These are phyloP conservation scores for Epinephelus coioides DNA, from an alignment of 2,797 vertebrate species.

Conservation along the genomic window DNA sequence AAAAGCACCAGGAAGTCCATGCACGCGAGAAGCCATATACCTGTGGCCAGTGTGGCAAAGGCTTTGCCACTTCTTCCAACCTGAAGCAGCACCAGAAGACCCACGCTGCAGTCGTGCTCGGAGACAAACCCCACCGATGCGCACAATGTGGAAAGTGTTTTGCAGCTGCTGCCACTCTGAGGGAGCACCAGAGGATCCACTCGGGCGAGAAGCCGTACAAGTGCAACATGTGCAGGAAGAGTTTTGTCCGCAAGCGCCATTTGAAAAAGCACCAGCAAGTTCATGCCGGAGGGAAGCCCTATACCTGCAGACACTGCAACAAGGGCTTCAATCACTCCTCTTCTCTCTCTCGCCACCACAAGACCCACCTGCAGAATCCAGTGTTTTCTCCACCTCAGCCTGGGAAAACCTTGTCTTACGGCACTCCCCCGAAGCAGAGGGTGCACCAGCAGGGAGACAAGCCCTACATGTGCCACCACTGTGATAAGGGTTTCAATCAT, in stretches of 20 bases:
- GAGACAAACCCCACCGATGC: conserved; percentile 87
- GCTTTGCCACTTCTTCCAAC: conserved; percentile 87
- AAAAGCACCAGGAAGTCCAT: conserved; percentile 89
- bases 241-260: conserved; percentile 88
- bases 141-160: conserved; percentile 88
- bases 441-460: conserved; percentile 86
- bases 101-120: conserved; percentile 77
- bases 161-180: conserved; percentile 84
- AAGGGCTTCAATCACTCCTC: conserved; percentile 91
- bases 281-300: conserved; percentile 88
- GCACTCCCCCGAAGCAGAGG: conserved; percentile 81
- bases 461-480: conserved; percentile 89
- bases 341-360: conserved; percentile 87
- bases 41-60: conserved; percentile 88
- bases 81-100: conserved; percentile 90
- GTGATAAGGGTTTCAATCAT: conserved; percentile 90
- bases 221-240: conserved; percentile 90
- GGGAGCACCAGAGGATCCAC: conserved; percentile 89
- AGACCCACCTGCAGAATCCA: conserved; percentile 86
- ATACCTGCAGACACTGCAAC: conserved; percentile 89
- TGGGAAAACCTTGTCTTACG: conserved; percentile 81
- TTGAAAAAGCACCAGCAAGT: conserved; percentile 90
- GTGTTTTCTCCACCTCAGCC: conserved; percentile 82
- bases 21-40: conserved; percentile 88
- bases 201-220: conserved; percentile 90